Base-by-base conservation (phyloP, 2,888 invertebrate species). In the Drosophila monieri region DNA sequence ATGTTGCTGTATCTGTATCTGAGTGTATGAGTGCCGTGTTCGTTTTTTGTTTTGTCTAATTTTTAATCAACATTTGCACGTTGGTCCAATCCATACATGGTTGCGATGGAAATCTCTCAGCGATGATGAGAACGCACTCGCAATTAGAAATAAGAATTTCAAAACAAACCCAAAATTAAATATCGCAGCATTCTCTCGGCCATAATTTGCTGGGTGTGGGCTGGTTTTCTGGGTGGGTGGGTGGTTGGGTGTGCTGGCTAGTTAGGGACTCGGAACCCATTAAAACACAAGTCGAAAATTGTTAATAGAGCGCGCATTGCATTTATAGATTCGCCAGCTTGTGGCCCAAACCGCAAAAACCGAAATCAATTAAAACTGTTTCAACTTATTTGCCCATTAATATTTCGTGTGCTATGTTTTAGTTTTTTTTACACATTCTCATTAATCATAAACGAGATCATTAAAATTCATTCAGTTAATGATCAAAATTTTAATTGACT, bases 71-170 rank as follows among this genome's bases (percentile, higher is more conserved):
- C 87, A 80, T 84, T 88, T 80, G 84, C 80, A 85, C 85, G 79
- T 88, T 87, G 77, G 80, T 79, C 89, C 88, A 90, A 91, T 90
- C 90, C 91, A 91, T 91, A 91, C 91, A 91, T 91, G 91, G 90
- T 88, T 89, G 88, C 89, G 88, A 85, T 88, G 84, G 87, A 88
- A 85, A 77, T 80, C 81, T 77, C 88, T 79, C 90, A 52, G 10
- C 64, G 72, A 54, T 65, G 37, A 73, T 65, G 44, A 73, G 77
- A 66, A 56, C 55, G 67, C 67, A 76, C 67, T 72, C 76, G 72
- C 58, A 81, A 85, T 83, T 83, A 74, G 77, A 70, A 77, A 85
- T 76, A 80, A 78, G 71, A 83, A 85, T 74, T 79, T 77, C 51
- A 66, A 84, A 85, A 74, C 65, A 77, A 76, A 84, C 73, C 66